Evolutionary conservation across 23 tunicate genomes (phyloP).

Genomic region (Trididemnum miniatum): DNA sequence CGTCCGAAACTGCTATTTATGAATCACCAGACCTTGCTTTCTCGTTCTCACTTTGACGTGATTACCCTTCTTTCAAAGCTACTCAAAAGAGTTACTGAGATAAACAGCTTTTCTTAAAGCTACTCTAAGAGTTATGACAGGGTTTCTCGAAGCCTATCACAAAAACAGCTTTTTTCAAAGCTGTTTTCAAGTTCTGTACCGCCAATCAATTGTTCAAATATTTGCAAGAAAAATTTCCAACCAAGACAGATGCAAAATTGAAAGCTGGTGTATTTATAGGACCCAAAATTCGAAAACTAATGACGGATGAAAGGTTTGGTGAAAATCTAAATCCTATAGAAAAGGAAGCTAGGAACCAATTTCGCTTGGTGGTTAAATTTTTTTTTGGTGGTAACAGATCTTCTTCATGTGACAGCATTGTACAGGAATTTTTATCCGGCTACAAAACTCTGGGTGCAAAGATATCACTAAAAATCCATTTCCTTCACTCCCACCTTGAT

Average conservation of each 20-base stretch:
- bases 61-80: too few relatives aligned
- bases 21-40: too few relatives aligned
- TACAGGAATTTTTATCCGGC: not conserved
- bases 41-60: too few relatives aligned
- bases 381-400: not conserved
- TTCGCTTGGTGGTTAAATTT: not conserved
- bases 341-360: not conserved
- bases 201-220: slow-evolving; percentile 9
- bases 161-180: slow-evolving; percentile 58
- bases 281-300: not conserved
- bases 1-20: too few relatives aligned
- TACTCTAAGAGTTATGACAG: too few relatives aligned
- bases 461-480: not conserved
- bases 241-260: not conserved
- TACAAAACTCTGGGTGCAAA: not conserved
- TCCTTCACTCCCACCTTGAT: not conserved
- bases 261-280: not conserved
- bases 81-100: too few relatives aligned
- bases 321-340: not conserved
- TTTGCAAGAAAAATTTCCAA: not conserved
- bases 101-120: too few relatives aligned
- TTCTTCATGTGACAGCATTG: not conserved
- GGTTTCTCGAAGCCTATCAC: too few relatives aligned
- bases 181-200: slow-evolving; percentile 33
- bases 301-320: not conserved